A percentile compares a stretch with the other conserved stretches of the same genome.
These are phyloP conservation scores for Calameuta idolon DNA, from an alignment of 2,888 invertebrate species.

Conservation along the genomic window DNA sequence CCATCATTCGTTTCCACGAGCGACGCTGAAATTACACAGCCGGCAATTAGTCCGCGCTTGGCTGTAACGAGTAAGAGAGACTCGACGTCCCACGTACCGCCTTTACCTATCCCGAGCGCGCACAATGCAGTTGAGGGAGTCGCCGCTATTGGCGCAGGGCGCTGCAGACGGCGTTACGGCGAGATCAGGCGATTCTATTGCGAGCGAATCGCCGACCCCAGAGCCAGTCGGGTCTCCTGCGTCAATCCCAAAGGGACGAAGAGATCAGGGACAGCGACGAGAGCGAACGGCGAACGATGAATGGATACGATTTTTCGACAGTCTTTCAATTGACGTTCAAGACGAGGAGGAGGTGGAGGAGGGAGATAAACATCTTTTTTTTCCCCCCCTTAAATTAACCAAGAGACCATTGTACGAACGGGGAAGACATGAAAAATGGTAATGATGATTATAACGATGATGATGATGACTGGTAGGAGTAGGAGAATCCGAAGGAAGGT, in stretches of 20 bases:
- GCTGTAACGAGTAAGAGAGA: not conserved
- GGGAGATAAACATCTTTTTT: not conserved
- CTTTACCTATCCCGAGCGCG: not conserved
- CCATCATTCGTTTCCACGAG: not conserved
- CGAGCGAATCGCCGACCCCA: not conserved
- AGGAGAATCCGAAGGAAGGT: slow-evolving; percentile 12
- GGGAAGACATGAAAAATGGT: slow-evolving; percentile 6
- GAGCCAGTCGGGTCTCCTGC: too few relatives aligned
- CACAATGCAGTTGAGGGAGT: not conserved
- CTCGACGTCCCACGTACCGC: not conserved
- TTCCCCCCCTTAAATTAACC: not conserved
- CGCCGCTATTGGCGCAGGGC: not conserved
- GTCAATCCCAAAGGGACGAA: not conserved
- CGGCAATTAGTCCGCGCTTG: not conserved
- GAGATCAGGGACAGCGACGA: not conserved
- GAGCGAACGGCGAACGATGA: not conserved
- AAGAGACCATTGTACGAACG: not conserved
- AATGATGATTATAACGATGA: slow-evolving; percentile 47
- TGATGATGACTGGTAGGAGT: slow-evolving; percentile 28
- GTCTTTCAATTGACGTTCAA: not conserved
- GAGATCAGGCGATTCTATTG: not conserved
- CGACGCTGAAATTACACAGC: not conserved
- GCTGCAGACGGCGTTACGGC: not conserved
- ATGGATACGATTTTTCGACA: not conserved
- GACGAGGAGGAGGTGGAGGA: not conserved